Percentiles rank a stretch among this genome's conserved stretches.
Conservation (phyloP, 1,140 invertebrate genomes). For the Drosophila malerkotliana region DNA sequence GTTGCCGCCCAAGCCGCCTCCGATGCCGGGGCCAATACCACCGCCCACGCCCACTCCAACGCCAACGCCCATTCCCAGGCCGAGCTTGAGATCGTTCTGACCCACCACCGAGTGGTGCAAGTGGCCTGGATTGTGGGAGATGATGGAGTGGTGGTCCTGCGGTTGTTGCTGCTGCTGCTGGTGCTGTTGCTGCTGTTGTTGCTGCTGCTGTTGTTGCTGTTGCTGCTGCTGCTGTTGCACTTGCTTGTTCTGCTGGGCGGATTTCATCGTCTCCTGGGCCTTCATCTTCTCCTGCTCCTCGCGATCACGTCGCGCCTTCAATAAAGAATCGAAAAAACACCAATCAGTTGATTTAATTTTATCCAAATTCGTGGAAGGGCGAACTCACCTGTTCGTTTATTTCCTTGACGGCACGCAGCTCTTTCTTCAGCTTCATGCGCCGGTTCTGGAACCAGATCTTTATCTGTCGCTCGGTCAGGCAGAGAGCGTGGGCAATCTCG, state of each 20-base stretch:
- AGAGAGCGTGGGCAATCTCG: slow-evolving; percentile 98
- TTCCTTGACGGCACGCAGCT: slow-evolving; percentile 95
- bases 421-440: slow-evolving; percentile 99
- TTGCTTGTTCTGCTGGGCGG: slow-evolving; percentile 89
- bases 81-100: slow-evolving; percentile 83
- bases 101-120: slow-evolving; percentile 83
- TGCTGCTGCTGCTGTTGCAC: slow-evolving; percentile 87
- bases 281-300: slow-evolving; percentile 96
- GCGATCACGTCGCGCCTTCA: slow-evolving; percentile 89
- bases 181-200: slow-evolving; percentile 85
- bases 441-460: slow-evolving; percentile 99
- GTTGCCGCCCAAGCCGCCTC: slow-evolving; percentile 78
- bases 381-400: slow-evolving; percentile 93
- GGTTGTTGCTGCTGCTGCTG: slow-evolving; percentile 86
- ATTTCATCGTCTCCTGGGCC: slow-evolving; percentile 94
- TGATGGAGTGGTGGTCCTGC: slow-evolving; percentile 85
- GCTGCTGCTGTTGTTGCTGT: slow-evolving; percentile 86
- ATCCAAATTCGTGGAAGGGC: slow-evolving; percentile 3
- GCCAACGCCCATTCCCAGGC: slow-evolving; percentile 71
- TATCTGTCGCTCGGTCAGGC: slow-evolving; percentile 97
- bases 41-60: slow-evolving; percentile 60
- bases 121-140: slow-evolving; percentile 84
- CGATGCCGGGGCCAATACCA: slow-evolving; percentile 66
- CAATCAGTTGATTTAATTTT: not conserved
- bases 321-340: not conserved